Base-by-base conservation (phyloP, 2,797 vertebrate genomes). In the Bovichtus diacanthus region DNA sequence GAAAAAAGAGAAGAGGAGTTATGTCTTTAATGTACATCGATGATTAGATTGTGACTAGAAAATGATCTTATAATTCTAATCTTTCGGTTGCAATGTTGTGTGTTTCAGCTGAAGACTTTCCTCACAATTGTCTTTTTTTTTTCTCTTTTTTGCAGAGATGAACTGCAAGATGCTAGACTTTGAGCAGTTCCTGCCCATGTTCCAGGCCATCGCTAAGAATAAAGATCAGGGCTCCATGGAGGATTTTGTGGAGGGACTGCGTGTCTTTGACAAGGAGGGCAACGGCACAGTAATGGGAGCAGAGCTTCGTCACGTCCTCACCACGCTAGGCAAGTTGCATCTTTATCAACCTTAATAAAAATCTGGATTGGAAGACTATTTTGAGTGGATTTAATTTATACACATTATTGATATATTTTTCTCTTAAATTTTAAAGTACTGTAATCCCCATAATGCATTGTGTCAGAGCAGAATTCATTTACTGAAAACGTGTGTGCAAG, bases 201-300 rank as follows among this genome's bases (percentile, higher is more conserved):
- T 98, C 89, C 97, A 98, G 73, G 96, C 97, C 9, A 96, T 99
- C 25, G 96, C 96, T 76, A 99, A 99, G 94, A 99, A 98, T 93
- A 99, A 98, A 94, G 98, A 99, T 87, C 97, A 98, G 90, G 97
- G 97, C 71, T 97, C 96, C 69, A 97, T 97, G 49, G 97, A 99
- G 87, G 97, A 99, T 80, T 98, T 97, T 7, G 96, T 98, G 5
- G 97, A 99, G 92, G 98, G 97, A 63, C 95, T 99, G 62, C 91
- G 96, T 61, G 97, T 99, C 46, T 99, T 99, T 51, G 98, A 99
- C 94, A 99, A 99, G 85, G 98, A 99, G 90, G 97, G 97, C 88
- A 98, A 99, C 0, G 97, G 98, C 85, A 98, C 97, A 0, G 97
- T 99, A 83, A 99, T 99, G 97, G 98, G 97, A 1, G 97, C 98